These are phyloP conservation scores for Rhynchomys soricoides DNA, from an alignment of 2,113 vertebrate genomes.

Conservation along the genomic window DNA sequence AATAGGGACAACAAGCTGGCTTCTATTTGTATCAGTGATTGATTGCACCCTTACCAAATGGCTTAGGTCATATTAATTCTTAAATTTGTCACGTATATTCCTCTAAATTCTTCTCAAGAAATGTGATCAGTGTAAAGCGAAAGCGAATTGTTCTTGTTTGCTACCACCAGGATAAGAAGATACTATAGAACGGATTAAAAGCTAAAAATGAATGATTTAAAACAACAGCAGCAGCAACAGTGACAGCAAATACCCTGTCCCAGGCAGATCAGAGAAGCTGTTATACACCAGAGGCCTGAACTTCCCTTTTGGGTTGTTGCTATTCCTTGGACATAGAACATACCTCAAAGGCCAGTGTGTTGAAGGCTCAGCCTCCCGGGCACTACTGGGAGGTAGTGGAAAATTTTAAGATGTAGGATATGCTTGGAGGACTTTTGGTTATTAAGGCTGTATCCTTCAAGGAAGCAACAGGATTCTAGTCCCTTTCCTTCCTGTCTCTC, in stretches of 20 bases:
- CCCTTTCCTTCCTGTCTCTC: not conserved
- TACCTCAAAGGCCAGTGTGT: not conserved
- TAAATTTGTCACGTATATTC: conserved; percentile 23
- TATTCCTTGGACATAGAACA: not conserved
- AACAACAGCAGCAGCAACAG: no score
- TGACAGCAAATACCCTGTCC: no score
- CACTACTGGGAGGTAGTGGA: not conserved
- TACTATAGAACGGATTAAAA: not conserved
- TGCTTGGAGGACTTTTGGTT: not conserved
- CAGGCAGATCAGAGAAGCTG: not conserved
- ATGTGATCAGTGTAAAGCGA: not conserved
- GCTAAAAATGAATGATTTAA: not conserved
- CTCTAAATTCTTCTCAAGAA: conserved; percentile 10
- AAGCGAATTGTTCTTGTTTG: not conserved
- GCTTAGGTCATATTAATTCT: not conserved
- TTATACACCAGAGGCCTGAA: fast-evolving
- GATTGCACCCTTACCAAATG: not conserved
- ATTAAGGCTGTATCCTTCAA: not conserved
- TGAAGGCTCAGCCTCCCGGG: not conserved
- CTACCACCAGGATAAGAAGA: not conserved
- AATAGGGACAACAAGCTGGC: not conserved
- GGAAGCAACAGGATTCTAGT: no score
- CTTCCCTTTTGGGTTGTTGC: not conserved
- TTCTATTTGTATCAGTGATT: conserved; percentile 4
- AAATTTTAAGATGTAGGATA: not conserved